Conservation (phyloP, 2,888 invertebrate genomes). For the Latheticus oryzae region DNA sequence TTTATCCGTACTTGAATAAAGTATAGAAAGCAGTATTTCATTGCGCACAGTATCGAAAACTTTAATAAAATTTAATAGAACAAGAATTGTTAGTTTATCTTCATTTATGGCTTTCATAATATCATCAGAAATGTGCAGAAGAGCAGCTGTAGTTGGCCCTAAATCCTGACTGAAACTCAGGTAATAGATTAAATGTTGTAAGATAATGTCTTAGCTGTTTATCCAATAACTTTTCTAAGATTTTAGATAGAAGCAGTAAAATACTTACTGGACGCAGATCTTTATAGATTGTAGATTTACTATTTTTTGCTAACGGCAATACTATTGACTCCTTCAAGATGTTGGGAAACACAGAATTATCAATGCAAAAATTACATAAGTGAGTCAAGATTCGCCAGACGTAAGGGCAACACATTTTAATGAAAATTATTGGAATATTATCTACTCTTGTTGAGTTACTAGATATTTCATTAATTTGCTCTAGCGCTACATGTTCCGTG, state of each 20-base stretch:
- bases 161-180: too few species aligned
- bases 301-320: conserved; percentile 1
- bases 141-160: conserved; percentile 5
- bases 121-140: neutral
- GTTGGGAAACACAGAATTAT: neutral
- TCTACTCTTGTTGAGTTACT: neutral
- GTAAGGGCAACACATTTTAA: conserved; percentile 7
- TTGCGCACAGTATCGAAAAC: neutral
- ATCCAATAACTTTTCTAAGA: neutral
- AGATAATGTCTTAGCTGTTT: neutral
- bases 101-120: neutral
- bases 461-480: conserved; percentile 2
- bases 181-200: neutral
- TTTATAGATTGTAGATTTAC: neutral
- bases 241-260: neutral
- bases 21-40: conserved; percentile 1
- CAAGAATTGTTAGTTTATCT: neutral
- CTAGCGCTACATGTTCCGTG: neutral
- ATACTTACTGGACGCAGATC: too few species aligned
- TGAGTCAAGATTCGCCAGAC: conserved; percentile 4
- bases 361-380: conserved; percentile 1
- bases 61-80: neutral
- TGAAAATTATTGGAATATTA: conserved; percentile 3
- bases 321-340: conserved; percentile 1
- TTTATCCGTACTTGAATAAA: neutral